Conservation (phyloP, 23 tunicate species). For the Trididemnum clinides region DNA sequence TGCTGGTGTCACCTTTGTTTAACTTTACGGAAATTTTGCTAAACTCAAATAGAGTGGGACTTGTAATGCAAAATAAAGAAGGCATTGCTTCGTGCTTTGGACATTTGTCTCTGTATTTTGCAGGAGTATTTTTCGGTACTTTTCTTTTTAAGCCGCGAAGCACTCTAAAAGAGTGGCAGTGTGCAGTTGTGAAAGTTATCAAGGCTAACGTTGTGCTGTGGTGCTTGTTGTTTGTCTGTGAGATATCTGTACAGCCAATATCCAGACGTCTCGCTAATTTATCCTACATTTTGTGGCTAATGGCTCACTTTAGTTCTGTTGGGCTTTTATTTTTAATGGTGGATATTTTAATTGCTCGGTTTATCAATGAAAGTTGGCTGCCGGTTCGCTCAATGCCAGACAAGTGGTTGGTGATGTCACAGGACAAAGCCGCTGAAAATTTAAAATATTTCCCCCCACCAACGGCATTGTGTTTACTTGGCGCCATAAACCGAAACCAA, state of each 20-base stretch:
- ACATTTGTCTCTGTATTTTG: conserved; percentile 61
- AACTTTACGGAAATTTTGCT: conserved; percentile 31
- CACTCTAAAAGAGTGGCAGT: conserved; percentile 42
- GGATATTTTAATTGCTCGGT: conserved; percentile 24
- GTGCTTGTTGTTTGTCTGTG: not conserved
- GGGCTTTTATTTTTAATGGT: conserved; percentile 7
- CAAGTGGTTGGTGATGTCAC: conserved; percentile 29
- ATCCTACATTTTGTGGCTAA: conserved; percentile 67
- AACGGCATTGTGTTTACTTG: conserved; percentile 37
- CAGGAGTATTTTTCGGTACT: conserved; percentile 59
- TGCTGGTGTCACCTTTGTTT: conserved; percentile 7
- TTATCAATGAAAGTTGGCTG: conserved; percentile 12
- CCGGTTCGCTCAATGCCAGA: conserved; percentile 52
- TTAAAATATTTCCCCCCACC: conserved; percentile 36
- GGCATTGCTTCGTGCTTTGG: conserved; percentile 82
- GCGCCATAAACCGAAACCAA: conserved; percentile 67
- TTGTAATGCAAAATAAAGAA: conserved; percentile 87
- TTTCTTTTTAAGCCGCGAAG: conserved; percentile 60
- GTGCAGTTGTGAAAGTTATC: conserved; percentile 14
- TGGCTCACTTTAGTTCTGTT: conserved; percentile 24
- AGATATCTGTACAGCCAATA: conserved; percentile 40
- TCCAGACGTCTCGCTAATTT: conserved; percentile 81
- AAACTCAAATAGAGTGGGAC: conserved; percentile 38
- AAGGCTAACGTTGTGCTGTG: conserved; percentile 5
- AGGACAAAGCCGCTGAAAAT: not conserved